Percentiles rank a stretch among this genome's conserved stretches.
Conservation (phyloP, 2,888 invertebrate species). For the Ypsolopha scabrella region DNA sequence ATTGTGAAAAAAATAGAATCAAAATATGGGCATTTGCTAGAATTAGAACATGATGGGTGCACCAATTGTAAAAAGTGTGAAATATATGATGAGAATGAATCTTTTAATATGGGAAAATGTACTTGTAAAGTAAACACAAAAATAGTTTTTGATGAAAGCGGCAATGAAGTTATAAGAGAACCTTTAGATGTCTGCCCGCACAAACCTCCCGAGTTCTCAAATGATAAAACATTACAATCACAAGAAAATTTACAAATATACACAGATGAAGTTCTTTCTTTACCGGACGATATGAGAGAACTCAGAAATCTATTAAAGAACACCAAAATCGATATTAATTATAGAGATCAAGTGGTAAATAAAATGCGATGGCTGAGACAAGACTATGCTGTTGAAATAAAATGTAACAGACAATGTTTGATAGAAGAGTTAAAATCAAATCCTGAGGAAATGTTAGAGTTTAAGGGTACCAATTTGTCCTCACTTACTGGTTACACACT, state of each 20-base stretch:
- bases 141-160: slow-evolving; percentile 51
- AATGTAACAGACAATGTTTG: slow-evolving; percentile 32
- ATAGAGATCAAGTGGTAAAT: slow-evolving; percentile 34
- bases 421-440: slow-evolving; percentile 36
- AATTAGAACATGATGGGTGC: slow-evolving; percentile 16
- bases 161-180: slow-evolving; percentile 26
- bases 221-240: slow-evolving; percentile 8
- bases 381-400: slow-evolving; percentile 33
- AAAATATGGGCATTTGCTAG: slow-evolving; percentile 51
- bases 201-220: slow-evolving; percentile 15
- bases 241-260: slow-evolving; percentile 26
- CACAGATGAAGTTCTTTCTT: slow-evolving; percentile 15
- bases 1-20: slow-evolving; percentile 43
- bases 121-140: slow-evolving; percentile 38
- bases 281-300: slow-evolving; percentile 34
- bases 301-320: slow-evolving; percentile 31
- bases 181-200: slow-evolving; percentile 37
- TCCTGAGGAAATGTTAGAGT: slow-evolving; percentile 37
- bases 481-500: slow-evolving; percentile 34
- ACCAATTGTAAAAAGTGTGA: neutral
- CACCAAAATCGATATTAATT: slow-evolving; percentile 20
- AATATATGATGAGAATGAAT: neutral
- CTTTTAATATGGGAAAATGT: slow-evolving; percentile 20
- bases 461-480: slow-evolving; percentile 47
- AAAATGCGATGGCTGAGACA: slow-evolving; percentile 34